Evolutionary conservation across 2,113 vertebrate species (phyloP).

Genomic region (Aix galericulata): DNA sequence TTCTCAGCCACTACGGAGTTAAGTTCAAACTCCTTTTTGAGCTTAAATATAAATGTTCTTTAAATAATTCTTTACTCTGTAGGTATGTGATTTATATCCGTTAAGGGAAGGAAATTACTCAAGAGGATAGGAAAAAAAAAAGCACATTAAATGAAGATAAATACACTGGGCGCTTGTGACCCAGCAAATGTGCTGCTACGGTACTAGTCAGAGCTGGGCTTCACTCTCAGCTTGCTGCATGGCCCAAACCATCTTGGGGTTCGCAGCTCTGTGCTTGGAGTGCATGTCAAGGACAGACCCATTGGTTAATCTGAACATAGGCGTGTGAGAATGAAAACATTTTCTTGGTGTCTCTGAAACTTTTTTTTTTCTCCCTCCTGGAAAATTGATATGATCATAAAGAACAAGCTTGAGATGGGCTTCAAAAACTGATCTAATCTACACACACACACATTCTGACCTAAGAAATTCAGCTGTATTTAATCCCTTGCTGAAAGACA

Average conservation of each 20-base stretch:
- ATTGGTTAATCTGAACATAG: neutral
- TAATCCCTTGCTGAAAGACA: neutral
- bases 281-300: neutral
- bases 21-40: constrained; percentile 14
- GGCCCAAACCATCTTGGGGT: neutral
- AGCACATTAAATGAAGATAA: constrained; percentile 55
- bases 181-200: neutral
- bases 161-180: neutral
- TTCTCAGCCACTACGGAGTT: constrained; percentile 21
- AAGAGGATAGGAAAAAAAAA: constrained; percentile 16
- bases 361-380: neutral
- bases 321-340: neutral
- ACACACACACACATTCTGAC: rapidly evolving
- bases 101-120: constrained; percentile 47
- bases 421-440: neutral
- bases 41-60: constrained; percentile 23
- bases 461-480: neutral
- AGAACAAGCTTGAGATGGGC: neutral
- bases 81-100: constrained; percentile 44
- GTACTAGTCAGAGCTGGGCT: neutral
- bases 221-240: neutral
- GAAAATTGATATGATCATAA: neutral
- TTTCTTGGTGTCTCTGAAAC: neutral
- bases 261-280: neutral
- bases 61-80: constrained; percentile 43